phyloP scores from a whole-genome alignment of 2,797 vertebrate genomes.

The Euphonia xanthogaster region DNA sequence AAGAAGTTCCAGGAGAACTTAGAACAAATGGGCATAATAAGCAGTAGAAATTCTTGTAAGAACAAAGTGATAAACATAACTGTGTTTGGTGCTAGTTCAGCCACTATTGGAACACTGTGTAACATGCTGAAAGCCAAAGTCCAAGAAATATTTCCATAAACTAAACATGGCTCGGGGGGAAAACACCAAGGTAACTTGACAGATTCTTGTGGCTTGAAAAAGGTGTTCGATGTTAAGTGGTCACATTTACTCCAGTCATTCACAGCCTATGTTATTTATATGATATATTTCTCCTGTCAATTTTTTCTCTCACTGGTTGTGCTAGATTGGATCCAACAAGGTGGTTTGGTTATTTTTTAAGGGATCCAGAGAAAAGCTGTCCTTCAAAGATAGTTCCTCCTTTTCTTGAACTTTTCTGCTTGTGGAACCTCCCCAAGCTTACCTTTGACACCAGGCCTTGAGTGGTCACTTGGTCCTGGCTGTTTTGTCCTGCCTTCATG shows the following conservation, averaged over 20 bases:
- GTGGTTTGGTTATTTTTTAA: neutral
- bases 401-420: neutral
- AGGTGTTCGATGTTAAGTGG: neutral
- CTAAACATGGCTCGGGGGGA: neutral
- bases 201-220: neutral
- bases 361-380: neutral
- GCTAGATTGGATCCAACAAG: neutral
- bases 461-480: neutral
- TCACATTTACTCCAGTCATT: neutral
- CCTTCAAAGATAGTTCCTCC: neutral
- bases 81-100: neutral
- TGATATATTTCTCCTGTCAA: neutral
- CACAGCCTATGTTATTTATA: neutral
- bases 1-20: neutral
- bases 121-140: fast-evolving
- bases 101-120: neutral
- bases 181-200: neutral
- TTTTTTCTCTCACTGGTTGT: neutral
- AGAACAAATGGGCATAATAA: neutral
- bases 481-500: neutral
- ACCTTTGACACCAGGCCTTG: neutral
- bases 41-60: neutral
- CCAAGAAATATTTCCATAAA: neutral
- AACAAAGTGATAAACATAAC: neutral
- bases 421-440: neutral